These are phyloP conservation scores for Pristionchus entomophagus DNA, from an alignment of 2,888 invertebrate species.

Conservation along the genomic window DNA sequence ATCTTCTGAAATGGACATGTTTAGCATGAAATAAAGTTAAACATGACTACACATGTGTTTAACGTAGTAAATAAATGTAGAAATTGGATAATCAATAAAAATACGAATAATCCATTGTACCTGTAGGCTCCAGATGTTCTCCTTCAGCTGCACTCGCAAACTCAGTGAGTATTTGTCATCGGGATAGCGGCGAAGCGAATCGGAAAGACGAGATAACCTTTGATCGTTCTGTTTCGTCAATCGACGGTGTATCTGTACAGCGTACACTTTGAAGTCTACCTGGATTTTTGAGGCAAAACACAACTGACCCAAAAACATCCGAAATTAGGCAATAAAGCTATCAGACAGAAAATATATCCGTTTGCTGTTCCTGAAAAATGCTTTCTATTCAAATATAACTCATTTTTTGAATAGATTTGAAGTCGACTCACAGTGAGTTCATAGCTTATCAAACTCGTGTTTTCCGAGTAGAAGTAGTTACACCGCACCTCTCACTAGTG, in stretches of 20 bases:
- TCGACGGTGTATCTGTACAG: background rate
- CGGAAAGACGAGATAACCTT: background rate
- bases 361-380: background rate
- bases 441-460: too few species aligned
- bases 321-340: background rate
- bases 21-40: too few species aligned
- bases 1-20: background rate
- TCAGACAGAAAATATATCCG: background rate
- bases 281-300: background rate
- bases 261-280: too few species aligned
- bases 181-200: background rate
- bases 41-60: too few species aligned
- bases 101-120: too few species aligned
- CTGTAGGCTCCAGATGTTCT: conserved; percentile 14
- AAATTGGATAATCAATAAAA: background rate
- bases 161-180: conserved; percentile 2
- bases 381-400: too few species aligned
- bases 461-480: too few species aligned
- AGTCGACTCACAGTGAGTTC: too few species aligned
- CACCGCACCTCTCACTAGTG: background rate
- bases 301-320: background rate
- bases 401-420: too few species aligned
- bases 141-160: background rate
- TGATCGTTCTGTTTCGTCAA: background rate
- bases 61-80: background rate